Evolutionary conservation across 2,888 invertebrate genomes (phyloP).

Genomic region (Tachystola acroxantha): DNA sequence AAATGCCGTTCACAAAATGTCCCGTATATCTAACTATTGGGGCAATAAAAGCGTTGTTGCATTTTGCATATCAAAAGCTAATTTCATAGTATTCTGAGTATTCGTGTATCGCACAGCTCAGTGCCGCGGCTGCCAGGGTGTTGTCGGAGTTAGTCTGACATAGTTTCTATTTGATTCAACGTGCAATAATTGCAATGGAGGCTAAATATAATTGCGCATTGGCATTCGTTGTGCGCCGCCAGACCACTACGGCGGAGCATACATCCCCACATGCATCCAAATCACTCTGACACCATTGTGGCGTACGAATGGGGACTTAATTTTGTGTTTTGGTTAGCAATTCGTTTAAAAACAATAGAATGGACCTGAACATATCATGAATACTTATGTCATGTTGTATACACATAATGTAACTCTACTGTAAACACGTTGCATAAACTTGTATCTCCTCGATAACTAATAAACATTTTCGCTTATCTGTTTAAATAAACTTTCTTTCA

Average conservation of each 20-base stretch:
- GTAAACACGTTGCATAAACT: no score
- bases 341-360: conserved; percentile 42
- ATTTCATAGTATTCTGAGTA: no score
- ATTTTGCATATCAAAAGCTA: no score
- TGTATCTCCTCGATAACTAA: no score
- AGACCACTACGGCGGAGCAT: conserved; percentile 33
- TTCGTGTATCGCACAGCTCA: no score
- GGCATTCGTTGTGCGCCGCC: conserved; percentile 48
- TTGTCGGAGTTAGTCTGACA: conserved; percentile 34
- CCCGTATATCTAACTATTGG: no score
- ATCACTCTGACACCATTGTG: conserved; percentile 48
- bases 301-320: conserved; percentile 65
- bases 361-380: conserved; percentile 24
- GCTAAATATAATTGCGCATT: conserved; percentile 65
- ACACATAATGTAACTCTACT: background rate
- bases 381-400: conserved; percentile 24
- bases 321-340: conserved; percentile 49
- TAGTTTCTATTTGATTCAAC: conserved; percentile 54
- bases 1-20: no score
- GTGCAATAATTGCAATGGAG: conserved; percentile 50
- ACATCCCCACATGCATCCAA: conserved; percentile 56
- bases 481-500: no score
- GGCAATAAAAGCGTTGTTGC: no score
- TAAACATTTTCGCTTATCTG: no score
- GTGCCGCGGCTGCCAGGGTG: conserved; percentile 1